These are phyloP conservation scores for Thymelicus sylvestris DNA, from an alignment of 2,888 invertebrate genomes.

Conservation along the genomic window DNA sequence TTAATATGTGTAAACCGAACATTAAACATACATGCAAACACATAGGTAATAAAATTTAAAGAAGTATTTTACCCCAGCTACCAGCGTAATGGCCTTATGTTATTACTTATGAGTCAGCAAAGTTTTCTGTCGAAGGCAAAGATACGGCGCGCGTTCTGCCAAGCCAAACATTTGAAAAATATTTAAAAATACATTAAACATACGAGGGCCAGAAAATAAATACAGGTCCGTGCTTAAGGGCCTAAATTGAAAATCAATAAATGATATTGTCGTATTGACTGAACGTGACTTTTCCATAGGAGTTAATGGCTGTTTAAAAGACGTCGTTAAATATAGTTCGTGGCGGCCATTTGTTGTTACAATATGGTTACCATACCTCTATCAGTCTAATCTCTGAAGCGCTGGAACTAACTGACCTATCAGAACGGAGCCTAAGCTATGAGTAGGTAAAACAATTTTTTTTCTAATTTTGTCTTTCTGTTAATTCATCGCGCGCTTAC, in stretches of 20 bases:
- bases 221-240: constrained; percentile 67
- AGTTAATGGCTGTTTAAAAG: constrained; percentile 26
- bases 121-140: constrained; percentile 20
- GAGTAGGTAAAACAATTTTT: no score
- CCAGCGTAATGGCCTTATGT: not conserved
- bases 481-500: no score
- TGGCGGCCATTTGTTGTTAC: constrained; percentile 18
- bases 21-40: not conserved
- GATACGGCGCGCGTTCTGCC: constrained; percentile 20
- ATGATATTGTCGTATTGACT: constrained; percentile 54
- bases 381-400: not conserved
- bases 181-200: constrained; percentile 72
- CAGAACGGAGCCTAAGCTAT: not conserved
- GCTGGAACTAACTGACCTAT: not conserved
- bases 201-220: constrained; percentile 49
- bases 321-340: constrained; percentile 24
- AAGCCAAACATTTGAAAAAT: constrained; percentile 53
- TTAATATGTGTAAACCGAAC: no score
- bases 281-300: constrained; percentile 60
- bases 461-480: no score
- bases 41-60: not conserved
- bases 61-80: not conserved
- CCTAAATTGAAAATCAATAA: constrained; percentile 59
- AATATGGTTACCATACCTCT: not conserved
- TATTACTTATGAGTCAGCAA: constrained; percentile 12